These are phyloP conservation scores for Conomelus anceps DNA, from an alignment of 2,888 invertebrate genomes.

Conservation along the genomic window DNA sequence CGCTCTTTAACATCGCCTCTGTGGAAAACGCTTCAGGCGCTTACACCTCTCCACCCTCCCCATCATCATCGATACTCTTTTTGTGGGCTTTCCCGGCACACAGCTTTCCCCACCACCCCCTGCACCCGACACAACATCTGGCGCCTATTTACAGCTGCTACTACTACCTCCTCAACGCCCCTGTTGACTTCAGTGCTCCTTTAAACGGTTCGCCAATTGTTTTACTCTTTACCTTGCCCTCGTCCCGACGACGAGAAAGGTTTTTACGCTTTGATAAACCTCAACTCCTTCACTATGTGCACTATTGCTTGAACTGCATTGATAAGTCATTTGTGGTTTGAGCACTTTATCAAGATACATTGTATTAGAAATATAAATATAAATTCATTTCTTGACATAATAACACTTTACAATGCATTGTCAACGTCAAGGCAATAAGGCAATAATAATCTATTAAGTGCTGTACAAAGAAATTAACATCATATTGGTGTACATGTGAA, in stretches of 20 bases:
- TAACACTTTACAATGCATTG: too few species aligned
- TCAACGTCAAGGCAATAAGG: too few species aligned
- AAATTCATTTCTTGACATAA: too few species aligned
- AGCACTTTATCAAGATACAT: too few species aligned
- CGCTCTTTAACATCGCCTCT: neutral
- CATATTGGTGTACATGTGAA: too few species aligned
- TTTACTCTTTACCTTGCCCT: neutral
- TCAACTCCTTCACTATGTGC: neutral
- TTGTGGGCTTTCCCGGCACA: neutral
- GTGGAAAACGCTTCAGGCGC: neutral
- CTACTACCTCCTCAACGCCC: neutral
- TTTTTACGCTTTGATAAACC: neutral
- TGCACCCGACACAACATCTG: too few species aligned
- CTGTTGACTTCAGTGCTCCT: neutral
- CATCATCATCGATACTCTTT: neutral
- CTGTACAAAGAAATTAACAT: too few species aligned
- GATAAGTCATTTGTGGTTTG: neutral
- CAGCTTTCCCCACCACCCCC: neutral
- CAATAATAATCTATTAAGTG: too few species aligned
- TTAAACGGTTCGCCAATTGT: neutral
- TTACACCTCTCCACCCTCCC: neutral
- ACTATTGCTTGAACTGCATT: neutral
- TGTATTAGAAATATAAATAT: too few species aligned
- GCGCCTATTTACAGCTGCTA: neutral
- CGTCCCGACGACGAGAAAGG: neutral